phyloP scores from a whole-genome alignment of 2,797 vertebrate genomes.

The Acrossocheilus fasciatus region DNA sequence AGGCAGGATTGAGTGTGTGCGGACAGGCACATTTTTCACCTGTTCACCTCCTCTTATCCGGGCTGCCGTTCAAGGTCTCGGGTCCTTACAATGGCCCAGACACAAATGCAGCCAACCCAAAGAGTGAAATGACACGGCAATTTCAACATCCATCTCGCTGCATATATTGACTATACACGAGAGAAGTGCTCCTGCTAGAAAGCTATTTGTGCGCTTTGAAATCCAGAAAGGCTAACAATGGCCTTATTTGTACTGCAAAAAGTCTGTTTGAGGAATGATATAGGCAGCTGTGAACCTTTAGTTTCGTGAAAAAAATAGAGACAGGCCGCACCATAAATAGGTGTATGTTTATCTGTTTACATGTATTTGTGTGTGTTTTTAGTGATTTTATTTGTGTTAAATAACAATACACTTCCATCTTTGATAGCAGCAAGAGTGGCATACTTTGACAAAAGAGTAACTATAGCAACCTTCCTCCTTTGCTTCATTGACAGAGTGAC shows the following conservation, averaged over 20 bases:
- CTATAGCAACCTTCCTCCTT: conserved; percentile 57
- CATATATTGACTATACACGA: conserved; percentile 31
- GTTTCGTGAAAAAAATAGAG: conserved; percentile 12
- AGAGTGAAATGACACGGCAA: conserved; percentile 38
- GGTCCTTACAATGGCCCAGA: conserved; percentile 38
- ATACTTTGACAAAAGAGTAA: conserved; percentile 53
- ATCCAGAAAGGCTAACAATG: conserved; percentile 20
- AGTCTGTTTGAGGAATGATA: conserved; percentile 40
- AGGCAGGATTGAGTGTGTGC: conserved; percentile 75
- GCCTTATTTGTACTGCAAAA: conserved; percentile 43
- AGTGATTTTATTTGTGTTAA: conserved; percentile 41
- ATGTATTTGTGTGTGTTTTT: conserved; percentile 33
- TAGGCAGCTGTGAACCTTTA: conserved; percentile 20
- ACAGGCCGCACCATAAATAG: conserved; percentile 10
- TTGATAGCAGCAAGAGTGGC: conserved; percentile 23
- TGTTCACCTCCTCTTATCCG: conserved; percentile 45
- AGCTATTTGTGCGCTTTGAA: conserved; percentile 45
- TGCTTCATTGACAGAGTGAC: conserved; percentile 52
- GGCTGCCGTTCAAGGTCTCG: conserved; percentile 59
- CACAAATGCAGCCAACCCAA: conserved; percentile 36
- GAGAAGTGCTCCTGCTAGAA: conserved; percentile 28
- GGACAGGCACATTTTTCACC: conserved; percentile 78
- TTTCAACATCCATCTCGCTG: conserved; percentile 7
- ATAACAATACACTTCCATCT: conserved; percentile 42
- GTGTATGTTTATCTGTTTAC: conserved; percentile 12